phyloP scores from a whole-genome alignment of 1,140 invertebrate genomes.

The Drosophila erecta region DNA sequence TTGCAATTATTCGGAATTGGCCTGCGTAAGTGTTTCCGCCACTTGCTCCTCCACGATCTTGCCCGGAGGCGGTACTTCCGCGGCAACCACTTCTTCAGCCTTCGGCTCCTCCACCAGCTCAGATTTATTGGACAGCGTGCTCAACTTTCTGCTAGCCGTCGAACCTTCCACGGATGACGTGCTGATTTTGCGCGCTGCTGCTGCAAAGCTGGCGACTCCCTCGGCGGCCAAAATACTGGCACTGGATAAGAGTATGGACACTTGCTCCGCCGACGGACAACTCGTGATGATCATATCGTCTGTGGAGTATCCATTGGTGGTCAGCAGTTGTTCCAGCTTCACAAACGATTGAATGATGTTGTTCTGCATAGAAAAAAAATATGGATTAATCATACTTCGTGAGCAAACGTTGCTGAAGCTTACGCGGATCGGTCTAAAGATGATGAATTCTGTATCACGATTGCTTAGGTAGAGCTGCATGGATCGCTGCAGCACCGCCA shows the following conservation, averaged over 20 bases:
- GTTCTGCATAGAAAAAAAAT: conserved; percentile 87
- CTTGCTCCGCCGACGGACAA: conserved; percentile 95
- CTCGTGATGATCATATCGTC: conserved; percentile 94
- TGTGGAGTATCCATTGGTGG: conserved; percentile 89
- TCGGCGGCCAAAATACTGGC: conserved; percentile 87
- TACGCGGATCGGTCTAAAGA: conserved; percentile 96
- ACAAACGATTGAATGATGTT: conserved; percentile 94
- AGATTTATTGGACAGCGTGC: conserved; percentile 52
- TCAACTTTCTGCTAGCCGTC: conserved; percentile 46
- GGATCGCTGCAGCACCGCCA: conserved; percentile 92
- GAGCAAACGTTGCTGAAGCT: conserved; percentile 41
- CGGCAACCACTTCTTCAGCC: conserved; percentile 19
- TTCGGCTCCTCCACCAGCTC: conserved; percentile 32
- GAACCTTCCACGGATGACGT: conserved; percentile 63
- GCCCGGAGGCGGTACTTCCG: conserved; percentile 2
- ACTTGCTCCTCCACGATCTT: conserved; percentile 8
- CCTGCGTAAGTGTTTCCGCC: conserved; percentile 3
- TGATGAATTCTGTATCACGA: conserved; percentile 97
- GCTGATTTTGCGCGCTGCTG: conserved; percentile 72
- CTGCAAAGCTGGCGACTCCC: conserved; percentile 73
- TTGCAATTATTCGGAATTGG: conserved; percentile 38
- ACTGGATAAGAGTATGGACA: conserved; percentile 94
- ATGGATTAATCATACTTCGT: not conserved
- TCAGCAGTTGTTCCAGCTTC: conserved; percentile 91
- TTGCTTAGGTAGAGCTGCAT: conserved; percentile 99